Evolutionary conservation across 1,140 invertebrate genomes (phyloP), one percentile per base, ranked within the genome.

Genomic region (Lerema accius): DNA sequence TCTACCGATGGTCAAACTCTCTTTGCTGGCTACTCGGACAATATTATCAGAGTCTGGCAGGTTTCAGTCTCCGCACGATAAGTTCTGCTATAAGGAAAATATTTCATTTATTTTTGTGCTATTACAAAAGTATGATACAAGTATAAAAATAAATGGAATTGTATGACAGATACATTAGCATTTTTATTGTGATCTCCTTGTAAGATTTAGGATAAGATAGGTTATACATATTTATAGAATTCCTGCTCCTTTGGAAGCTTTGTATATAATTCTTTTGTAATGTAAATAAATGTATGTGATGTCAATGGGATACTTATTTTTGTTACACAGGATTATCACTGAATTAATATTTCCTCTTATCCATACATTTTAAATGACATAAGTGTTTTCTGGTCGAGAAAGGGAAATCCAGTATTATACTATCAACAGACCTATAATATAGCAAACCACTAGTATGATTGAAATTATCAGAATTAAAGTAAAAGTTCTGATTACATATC

Each of bases 11-110:
- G 99, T 68, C 98, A 99, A 92, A 99, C 98, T 32, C 92, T 99
- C 66, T 99, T 99, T 90, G 98, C 99, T 90, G 99, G 99, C 46
- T 99, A 99, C 92, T 98, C 98, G 19, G 99, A 99, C 91, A 99
- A 99, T 89, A 95, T 95, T 46, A 99, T 99, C 87, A 94, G 99
- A 89, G 98, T 99, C 45, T 99, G 98, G 98, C 98, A 99, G 93
- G 98, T 99, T 74, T 96, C 96, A 77, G 94, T 96, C 61, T 94
- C 95, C 69, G 93, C 94, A 50, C 92, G 93, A 91, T 95, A 94
- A 93, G 67, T 92, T 92, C 65, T 65, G 39, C 19, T 40, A n/a
- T 50, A 40, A 59, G 51, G 46, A 49, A 71, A 51, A 43, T 65
- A 62, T 88, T 90, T 88, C 86, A 90, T 90, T 90, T 90, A 90